These are phyloP conservation scores for Microcebus lehilahytsara DNA, from an alignment of 2,113 vertebrate genomes.

Conservation along the genomic window DNA sequence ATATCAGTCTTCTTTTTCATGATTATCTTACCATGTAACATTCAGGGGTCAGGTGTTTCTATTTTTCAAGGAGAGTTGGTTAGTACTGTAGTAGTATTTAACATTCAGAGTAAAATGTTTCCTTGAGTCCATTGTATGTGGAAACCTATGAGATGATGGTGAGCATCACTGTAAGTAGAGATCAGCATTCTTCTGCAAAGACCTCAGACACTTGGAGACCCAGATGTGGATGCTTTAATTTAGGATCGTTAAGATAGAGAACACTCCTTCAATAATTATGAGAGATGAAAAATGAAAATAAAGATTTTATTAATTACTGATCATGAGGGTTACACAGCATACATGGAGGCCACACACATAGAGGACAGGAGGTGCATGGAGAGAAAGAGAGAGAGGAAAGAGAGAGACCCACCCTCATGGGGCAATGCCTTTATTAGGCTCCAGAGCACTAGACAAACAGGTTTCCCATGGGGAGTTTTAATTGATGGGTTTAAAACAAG, in stretches of 20 bases:
- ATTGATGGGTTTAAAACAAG: not conserved
- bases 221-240: not conserved
- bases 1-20: not conserved
- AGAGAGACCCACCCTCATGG: too few species aligned
- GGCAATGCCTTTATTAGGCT: not conserved
- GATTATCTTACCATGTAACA: not conserved
- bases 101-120: not conserved
- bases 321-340: accelerated
- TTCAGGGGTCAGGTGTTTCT: not conserved
- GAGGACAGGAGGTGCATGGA: accelerated
- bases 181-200: not conserved
- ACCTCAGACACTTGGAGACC: not conserved
- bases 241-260: not conserved
- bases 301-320: not conserved
- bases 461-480: not conserved
- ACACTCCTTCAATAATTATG: not conserved
- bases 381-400: not conserved
- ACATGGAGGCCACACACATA: not conserved
- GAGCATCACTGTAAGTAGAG: not conserved
- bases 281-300: not conserved
- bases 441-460: not conserved
- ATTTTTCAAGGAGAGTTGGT: not conserved
- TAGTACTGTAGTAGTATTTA: not conserved
- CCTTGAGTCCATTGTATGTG: not conserved
- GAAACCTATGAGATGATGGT: not conserved